Percentiles rank a stretch among this genome's conserved stretches.
Evolutionary conservation across 2,113 vertebrate genomes (phyloP).

Genomic region (Synodontis membranacea): DNA sequence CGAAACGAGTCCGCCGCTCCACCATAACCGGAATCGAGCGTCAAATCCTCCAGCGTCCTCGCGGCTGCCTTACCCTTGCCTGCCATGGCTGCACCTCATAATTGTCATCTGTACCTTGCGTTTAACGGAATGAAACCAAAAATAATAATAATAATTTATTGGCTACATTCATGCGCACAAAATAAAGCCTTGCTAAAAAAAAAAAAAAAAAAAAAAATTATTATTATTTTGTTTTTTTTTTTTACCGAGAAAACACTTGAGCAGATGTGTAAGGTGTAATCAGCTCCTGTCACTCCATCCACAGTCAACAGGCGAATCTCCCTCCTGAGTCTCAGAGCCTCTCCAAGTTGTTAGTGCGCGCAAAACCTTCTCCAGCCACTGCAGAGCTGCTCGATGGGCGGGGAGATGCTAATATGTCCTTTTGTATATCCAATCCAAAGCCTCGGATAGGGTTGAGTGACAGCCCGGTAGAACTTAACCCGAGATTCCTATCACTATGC

Average conservation of each 20-base stretch:
- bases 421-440: conserved; percentile 58
- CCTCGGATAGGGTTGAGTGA: conserved; percentile 52
- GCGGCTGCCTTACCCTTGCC: conserved; percentile 84
- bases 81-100: conserved; percentile 94
- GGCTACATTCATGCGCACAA: not conserved
- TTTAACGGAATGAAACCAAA: not conserved
- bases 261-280: not conserved
- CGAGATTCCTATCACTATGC: conserved; percentile 29
- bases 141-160: too few species aligned
- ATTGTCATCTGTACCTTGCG: conserved; percentile 78
- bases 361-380: conserved; percentile 55
- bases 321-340: conserved; percentile 25
- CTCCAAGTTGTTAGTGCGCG: conserved; percentile 68
- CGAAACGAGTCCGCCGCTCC: conserved; percentile 79
- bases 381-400: conserved; percentile 59
- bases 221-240: too few species aligned
- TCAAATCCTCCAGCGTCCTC: conserved; percentile 82
- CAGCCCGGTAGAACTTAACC: conserved; percentile 32
- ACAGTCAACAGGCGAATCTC: conserved; percentile 13
- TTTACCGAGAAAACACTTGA: not conserved
- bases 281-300: not conserved
- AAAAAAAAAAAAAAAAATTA: too few species aligned
- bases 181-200: not conserved
- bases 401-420: conserved; percentile 52
- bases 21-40: conserved; percentile 83